Percentiles rank a stretch among this genome's conserved stretches.
These are phyloP conservation scores for Pelmatolapia mariae DNA, from an alignment of 2,113 vertebrate genomes.

Conservation along the genomic window DNA sequence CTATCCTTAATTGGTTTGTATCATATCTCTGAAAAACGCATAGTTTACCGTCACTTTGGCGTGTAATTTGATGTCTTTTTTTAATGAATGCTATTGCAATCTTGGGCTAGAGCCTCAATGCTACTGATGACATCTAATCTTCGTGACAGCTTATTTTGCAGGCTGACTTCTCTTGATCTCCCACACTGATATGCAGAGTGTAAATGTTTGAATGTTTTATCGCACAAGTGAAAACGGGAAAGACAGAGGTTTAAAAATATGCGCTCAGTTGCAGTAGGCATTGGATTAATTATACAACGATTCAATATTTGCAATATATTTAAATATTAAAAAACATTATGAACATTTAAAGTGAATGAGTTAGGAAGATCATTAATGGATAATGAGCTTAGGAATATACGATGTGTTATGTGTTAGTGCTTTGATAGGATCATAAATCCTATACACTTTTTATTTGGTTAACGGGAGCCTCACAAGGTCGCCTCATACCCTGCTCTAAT, in stretches of 20 bases:
- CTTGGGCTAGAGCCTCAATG: not conserved
- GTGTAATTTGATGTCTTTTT: constrained; percentile 12
- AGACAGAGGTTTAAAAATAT: not conserved
- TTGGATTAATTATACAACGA: constrained; percentile 22
- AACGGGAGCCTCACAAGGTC: constrained; percentile 18
- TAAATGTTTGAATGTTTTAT: not conserved
- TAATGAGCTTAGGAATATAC: constrained; percentile 10
- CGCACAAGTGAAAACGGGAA: not conserved
- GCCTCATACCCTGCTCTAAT: not conserved
- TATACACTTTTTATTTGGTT: constrained; percentile 2
- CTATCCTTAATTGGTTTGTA: constrained; percentile 10
- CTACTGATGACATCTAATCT: constrained; percentile 27
- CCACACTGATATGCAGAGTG: not conserved
- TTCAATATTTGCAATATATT: constrained; percentile 27
- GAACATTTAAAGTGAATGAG: constrained; percentile 19
- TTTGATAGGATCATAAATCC: not conserved
- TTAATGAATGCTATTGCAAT: constrained; percentile 17
- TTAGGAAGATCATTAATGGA: constrained; percentile 18
- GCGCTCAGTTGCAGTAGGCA: not conserved
- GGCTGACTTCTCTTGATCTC: not conserved
- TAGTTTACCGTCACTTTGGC: not conserved
- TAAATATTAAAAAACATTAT: constrained; percentile 19
- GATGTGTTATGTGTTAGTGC: not conserved
- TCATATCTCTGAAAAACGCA: constrained; percentile 4
- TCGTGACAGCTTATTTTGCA: constrained; percentile 20